Conservation (phyloP, 1,140 invertebrate genomes). For the Bicyclus anynana region DNA sequence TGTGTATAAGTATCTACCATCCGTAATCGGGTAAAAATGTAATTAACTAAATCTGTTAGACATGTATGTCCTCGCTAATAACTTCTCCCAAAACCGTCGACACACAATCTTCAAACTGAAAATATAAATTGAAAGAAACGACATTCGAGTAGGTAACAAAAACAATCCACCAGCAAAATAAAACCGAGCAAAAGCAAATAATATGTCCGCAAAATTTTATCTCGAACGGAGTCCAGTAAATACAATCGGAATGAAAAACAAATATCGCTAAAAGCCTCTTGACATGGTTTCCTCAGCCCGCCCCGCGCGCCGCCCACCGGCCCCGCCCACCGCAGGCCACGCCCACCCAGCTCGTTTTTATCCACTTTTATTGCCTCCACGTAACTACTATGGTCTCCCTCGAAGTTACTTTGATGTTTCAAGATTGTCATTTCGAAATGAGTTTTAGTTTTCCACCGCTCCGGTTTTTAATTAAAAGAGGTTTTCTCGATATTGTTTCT, state of each 20-base stretch:
- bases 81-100: too few species aligned
- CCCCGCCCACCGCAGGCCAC: slow-evolving; percentile 34
- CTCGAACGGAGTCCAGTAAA: slow-evolving; percentile 18
- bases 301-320: slow-evolving; percentile 20
- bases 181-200: slow-evolving; percentile 10
- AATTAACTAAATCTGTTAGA: too few species aligned
- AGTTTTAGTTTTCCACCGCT: neutral
- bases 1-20: too few species aligned
- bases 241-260: slow-evolving; percentile 23
- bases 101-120: too few species aligned
- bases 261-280: slow-evolving; percentile 24
- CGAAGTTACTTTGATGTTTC: neutral
- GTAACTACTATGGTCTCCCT: neutral
- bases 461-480: neutral
- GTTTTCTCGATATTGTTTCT: too few species aligned
- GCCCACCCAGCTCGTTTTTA: slow-evolving; percentile 31
- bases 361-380: neutral
- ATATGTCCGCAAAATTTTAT: slow-evolving; percentile 18
- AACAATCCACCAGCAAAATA: neutral
- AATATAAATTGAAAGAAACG: neutral
- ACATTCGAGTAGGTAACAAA: neutral
- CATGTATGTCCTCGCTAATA: too few species aligned
- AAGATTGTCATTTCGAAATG: neutral
- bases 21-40: too few species aligned
- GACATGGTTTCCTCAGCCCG: slow-evolving; percentile 28